Percentiles rank a stretch among this genome's conserved stretches.
Evolutionary conservation across 2,888 invertebrate genomes (phyloP).

Genomic region (Leucozona laternaria): DNA sequence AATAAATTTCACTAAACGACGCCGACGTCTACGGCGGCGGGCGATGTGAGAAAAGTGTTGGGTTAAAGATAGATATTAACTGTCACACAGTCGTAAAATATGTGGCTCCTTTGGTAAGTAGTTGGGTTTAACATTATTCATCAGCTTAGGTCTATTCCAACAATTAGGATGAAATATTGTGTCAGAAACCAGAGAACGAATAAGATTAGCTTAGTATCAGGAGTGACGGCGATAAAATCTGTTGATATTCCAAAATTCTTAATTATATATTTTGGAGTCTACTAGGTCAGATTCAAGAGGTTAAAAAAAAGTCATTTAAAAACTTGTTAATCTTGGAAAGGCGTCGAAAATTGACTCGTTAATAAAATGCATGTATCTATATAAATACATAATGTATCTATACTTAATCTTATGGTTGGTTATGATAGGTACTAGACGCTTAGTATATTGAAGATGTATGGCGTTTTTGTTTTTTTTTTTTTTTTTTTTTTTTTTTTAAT

Average conservation of each 20-base stretch:
- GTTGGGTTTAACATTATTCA: conserved; percentile 25
- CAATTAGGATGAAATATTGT: conserved; percentile 13
- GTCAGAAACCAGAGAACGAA: neutral
- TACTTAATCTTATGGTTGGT: too few species aligned
- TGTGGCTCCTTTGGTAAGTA: conserved; percentile 5
- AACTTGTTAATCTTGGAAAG: too few species aligned
- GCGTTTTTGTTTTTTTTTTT: too few species aligned
- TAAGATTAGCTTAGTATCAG: neutral
- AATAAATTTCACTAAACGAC: conserved; percentile 25
- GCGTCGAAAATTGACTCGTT: too few species aligned
- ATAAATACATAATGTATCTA: too few species aligned
- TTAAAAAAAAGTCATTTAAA: too few species aligned
- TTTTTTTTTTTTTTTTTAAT: too few species aligned
- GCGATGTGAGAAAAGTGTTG: conserved; percentile 16
- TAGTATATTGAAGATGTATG: too few species aligned
- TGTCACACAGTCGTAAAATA: conserved; percentile 10
- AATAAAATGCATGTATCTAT: too few species aligned
- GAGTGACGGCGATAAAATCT: neutral
- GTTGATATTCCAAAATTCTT: neutral
- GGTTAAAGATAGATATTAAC: conserved; percentile 21
- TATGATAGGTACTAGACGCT: too few species aligned
- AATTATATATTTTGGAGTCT: neutral
- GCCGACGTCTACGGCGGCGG: too few species aligned
- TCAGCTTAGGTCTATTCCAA: conserved; percentile 6
- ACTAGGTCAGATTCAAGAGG: too few species aligned